Evolutionary conservation across 2,797 vertebrate species (phyloP), one percentile per base, ranked within the genome.

Genomic region (Ciconia nigra): DNA sequence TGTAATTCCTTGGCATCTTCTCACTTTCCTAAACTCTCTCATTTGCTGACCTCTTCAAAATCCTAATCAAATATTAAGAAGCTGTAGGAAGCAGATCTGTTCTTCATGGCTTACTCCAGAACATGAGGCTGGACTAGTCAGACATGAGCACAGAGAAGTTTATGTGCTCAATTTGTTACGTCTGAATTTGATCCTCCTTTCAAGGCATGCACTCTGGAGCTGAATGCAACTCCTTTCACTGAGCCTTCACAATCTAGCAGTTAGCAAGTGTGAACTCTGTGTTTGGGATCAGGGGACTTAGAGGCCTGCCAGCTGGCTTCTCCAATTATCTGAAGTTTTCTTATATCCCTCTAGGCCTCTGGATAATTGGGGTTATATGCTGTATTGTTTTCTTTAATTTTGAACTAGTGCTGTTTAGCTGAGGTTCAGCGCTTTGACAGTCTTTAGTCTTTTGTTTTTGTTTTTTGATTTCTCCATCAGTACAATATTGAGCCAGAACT

Each of bases 291-390:
- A 70, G n/a, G 55, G 54, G 67, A 77, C 71, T 61, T 87, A 70
- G 28, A 88, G 35, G 29, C n/a, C 55, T 88, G 31, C 25, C 58
- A 62, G 29, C 15, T 78, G 77, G 46, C 33, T 83, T 94, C 42
- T 92, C 18, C 52, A 86, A 46, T 95, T 94, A 55, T 47, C 71
- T 73, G 41, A 89, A 85, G 12, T 86, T 95, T 96, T 87, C 44
- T 71, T 54, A 21, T 16, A 14, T 78, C 41, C 57, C 65, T 81
- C 20, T 83, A 73, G 78, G 39, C 49, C 35, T 70, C 66, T 92
- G 49, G 46, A 78, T 95, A 91, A 95, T 72, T 84, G 3, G 21
- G 21, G 10, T 76, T 90, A 31, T 78, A 51, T 39, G 20, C 14
- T 69, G 39, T 76, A 87, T 69, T 85, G 18, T 89, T 90, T 89